These are phyloP conservation scores for human (Homo sapiens) DNA, from an alignment of 2,113 vertebrate genomes.

Conservation along the genomic window DNA sequence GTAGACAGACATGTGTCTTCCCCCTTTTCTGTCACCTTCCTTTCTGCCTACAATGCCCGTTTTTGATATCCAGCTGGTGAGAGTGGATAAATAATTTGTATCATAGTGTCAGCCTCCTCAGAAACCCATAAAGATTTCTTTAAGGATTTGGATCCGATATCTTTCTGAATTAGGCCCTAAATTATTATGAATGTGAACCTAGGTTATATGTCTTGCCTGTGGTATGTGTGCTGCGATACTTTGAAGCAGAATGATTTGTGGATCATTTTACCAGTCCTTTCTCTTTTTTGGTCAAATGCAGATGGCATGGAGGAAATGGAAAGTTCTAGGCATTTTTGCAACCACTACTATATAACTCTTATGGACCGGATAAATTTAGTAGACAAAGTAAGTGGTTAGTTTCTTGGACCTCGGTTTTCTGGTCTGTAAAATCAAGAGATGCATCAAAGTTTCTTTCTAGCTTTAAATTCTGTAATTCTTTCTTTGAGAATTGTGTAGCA, in stretches of 20 bases:
- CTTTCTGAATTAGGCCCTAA: slow-evolving; percentile 13
- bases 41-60: neutral
- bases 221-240: neutral
- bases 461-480: neutral
- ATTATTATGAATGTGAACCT: neutral
- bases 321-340: neutral
- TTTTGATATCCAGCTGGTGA: neutral
- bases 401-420: neutral
- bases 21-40: neutral
- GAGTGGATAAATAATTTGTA: neutral
- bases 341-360: neutral
- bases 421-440: neutral
- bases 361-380: neutral
- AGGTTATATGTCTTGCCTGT: neutral
- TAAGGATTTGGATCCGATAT: neutral
- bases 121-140: neutral
- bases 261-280: neutral
- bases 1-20: neutral
- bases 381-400: neutral
- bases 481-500: neutral
- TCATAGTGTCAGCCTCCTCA: neutral
- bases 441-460: neutral
- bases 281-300: slow-evolving; percentile 31
- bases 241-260: slow-evolving; percentile 49
- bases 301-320: slow-evolving; percentile 8